Base-by-base conservation (phyloP, 2,888 invertebrate species). In the Petrolisthes cinctipes region DNA sequence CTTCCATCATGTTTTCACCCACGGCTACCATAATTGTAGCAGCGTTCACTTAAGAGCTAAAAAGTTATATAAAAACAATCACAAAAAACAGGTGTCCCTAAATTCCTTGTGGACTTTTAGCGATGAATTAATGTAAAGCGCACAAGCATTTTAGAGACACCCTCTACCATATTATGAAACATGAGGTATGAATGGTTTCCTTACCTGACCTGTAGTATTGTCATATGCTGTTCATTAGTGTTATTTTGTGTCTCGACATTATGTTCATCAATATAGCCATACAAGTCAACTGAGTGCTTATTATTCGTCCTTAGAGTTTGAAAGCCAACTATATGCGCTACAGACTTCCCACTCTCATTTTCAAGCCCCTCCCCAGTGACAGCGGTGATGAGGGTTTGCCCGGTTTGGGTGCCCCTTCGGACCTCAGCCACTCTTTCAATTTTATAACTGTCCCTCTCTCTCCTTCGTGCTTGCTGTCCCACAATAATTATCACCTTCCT, bases 191-290 rank as follows among this genome's bases (percentile, higher is more conserved):
- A 85, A 83, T 79, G 79, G 66, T 85, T 85, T 85, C 71, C 85
- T 78, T 86, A 82, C 86, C 82, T 68, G 76, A 86, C 75, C 78
- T 68, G 68, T 86, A 86, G 78, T 68, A 83, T 86, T 86, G 86
- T 83, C 86, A 84, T 51, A 86, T 78, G 83, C 86, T 86, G 86
- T 86, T 86, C 78, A 82, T 86, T 86, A 86, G 86, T 86, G 86
- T 86, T 86, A 86, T 86, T 86, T 86, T 86, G 86, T 86, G 86
- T 86, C 86, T 86, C 86, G 75, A 86, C 82, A 76, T 86, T 86
- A 82, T 86, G 86, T 86, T 86, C 86, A 86, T 86, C 86, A 86
- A 86, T 86, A 86, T 82, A 86, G 85, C 82, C 83, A 82, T 82
- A 86, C 83, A 86, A 82, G 76, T 78, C 61, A 61, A 82, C 17